These are phyloP conservation scores for Piezodorus guildinii DNA, from an alignment of 1,140 invertebrate species.

Conservation along the genomic window DNA sequence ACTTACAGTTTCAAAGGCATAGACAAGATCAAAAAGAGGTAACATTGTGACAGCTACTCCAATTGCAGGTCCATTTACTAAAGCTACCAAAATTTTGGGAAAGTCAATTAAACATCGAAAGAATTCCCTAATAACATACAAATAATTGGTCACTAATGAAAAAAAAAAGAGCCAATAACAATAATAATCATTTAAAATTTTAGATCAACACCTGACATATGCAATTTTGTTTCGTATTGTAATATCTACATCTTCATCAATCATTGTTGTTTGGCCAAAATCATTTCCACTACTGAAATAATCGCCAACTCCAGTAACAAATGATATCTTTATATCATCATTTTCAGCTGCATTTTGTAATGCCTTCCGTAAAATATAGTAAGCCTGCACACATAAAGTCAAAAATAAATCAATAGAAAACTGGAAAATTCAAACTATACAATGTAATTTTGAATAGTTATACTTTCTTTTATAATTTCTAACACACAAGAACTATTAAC, in stretches of 20 bases:
- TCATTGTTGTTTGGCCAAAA: slow-evolving; percentile 42
- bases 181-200: neutral
- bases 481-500: too few relatives aligned
- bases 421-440: too few relatives aligned
- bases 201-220: neutral
- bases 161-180: neutral
- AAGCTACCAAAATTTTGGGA: slow-evolving; percentile 74
- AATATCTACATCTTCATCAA: slow-evolving; percentile 30
- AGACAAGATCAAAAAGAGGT: slow-evolving; percentile 77
- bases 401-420: neutral
- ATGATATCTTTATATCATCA: slow-evolving; percentile 46
- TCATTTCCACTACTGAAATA: slow-evolving; percentile 85
- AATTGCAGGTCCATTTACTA: slow-evolving; percentile 90
- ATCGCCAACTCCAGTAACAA: slow-evolving; percentile 63
- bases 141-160: slow-evolving; percentile 28
- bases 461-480: too few relatives aligned
- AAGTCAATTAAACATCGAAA: slow-evolving; percentile 71
- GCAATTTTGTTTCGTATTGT: neutral
- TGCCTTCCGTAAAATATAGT: slow-evolving; percentile 46
- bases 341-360: slow-evolving; percentile 55
- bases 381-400: slow-evolving; percentile 44
- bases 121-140: slow-evolving; percentile 45
- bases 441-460: too few relatives aligned
- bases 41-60: slow-evolving; percentile 77
- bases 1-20: slow-evolving; percentile 59